phyloP scores from a whole-genome alignment of 2,113 vertebrate species.

The Craseonycteris thonglongyai region DNA sequence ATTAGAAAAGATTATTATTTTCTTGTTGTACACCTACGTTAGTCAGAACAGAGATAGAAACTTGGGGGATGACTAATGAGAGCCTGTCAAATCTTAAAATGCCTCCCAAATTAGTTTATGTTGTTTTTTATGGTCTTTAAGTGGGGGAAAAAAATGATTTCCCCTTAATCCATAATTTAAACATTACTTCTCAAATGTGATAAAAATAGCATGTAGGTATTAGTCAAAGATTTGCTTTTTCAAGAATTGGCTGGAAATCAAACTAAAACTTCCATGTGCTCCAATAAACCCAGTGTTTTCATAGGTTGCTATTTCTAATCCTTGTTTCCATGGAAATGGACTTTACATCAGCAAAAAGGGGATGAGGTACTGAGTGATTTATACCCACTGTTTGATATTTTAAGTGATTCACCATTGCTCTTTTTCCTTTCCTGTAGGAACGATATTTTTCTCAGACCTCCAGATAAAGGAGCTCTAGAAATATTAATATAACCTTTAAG shows the following conservation, averaged over 20 bases:
- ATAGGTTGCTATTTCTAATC: conserved; percentile 70
- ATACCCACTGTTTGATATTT: conserved; percentile 67
- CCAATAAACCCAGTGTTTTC: conserved; percentile 63
- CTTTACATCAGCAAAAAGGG: conserved; percentile 69
- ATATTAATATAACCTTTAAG: not conserved
- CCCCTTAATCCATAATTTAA: conserved; percentile 48
- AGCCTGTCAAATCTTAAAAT: not conserved
- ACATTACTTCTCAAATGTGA: conserved; percentile 50
- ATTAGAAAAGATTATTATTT: not conserved
- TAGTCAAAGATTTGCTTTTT: conserved; percentile 68
- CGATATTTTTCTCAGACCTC: conserved; percentile 36
- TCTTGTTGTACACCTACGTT: not conserved
- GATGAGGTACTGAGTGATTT: conserved; percentile 70
- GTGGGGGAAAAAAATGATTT: conserved; percentile 46
- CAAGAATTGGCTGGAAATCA: conserved; percentile 65
- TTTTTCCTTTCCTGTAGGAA: conserved; percentile 67
- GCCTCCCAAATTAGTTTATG: not conserved
- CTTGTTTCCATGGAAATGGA: conserved; percentile 65
- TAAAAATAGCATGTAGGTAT: conserved; percentile 69
- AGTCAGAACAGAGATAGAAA: not conserved
- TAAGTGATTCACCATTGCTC: conserved; percentile 58
- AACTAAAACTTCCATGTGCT: conserved; percentile 61
- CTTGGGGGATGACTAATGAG: not conserved
- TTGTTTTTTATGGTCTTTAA: conserved; percentile 43
- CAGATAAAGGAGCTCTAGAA: conserved; percentile 26